Percentiles rank a stretch among this genome's conserved stretches.
Conservation (phyloP, 2,888 invertebrate species). For the Tachina grossa region DNA sequence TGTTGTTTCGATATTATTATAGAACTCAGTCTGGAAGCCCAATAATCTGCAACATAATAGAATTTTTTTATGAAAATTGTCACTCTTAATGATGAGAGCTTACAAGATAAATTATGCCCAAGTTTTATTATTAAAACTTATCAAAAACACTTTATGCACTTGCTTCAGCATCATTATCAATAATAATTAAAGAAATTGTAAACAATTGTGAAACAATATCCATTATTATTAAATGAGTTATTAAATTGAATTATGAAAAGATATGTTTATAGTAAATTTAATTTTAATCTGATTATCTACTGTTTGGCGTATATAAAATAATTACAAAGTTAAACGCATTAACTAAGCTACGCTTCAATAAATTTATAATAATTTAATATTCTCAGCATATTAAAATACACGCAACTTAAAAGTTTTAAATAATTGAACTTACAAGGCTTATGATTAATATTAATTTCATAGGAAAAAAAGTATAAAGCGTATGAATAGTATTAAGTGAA, state of each 20-base stretch:
- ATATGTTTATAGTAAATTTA: conserved; percentile 1
- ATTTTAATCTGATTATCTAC: conserved; percentile 44
- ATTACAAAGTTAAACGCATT: conserved; percentile 40
- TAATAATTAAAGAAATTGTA: no score
- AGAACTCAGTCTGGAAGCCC: no score
- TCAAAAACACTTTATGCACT: no score
- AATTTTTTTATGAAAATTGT: no score
- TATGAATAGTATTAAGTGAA: conserved; percentile 18
- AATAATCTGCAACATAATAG: no score
- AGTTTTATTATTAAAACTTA: no score
- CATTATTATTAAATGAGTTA: background rate
- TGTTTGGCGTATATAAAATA: conserved; percentile 15
- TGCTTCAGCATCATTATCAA: background rate
- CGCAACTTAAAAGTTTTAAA: background rate
- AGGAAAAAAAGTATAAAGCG: background rate
- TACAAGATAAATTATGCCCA: no score
- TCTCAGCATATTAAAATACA: background rate
- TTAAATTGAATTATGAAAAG: conserved; percentile 24
- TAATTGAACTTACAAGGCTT: conserved; percentile 9
- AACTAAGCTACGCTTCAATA: conserved; percentile 37
- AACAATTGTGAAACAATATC: background rate
- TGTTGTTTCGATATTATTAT: no score
- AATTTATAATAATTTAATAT: conserved; percentile 14
- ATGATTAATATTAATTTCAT: conserved; percentile 10
- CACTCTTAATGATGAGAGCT: no score